Evolutionary conservation across 35 echinoderm and acorn worm genomes (phyloP).

Genomic region (Holothuria glaberrima): DNA sequence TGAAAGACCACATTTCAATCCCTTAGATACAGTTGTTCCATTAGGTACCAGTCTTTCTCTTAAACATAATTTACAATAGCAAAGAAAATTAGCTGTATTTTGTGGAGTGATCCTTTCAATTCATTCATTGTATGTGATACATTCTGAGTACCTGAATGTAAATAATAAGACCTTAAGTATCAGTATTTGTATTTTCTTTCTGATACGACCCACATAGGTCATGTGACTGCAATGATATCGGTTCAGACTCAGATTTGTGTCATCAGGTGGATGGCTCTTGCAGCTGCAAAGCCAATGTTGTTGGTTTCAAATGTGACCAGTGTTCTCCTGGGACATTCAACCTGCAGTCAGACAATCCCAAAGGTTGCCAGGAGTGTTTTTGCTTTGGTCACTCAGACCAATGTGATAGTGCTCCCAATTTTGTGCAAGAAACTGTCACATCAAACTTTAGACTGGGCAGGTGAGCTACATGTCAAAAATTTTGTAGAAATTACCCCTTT

Average conservation of each 20-base stretch:
- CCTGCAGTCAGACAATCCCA: slow-evolving; percentile 55
- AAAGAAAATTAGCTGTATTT: neutral
- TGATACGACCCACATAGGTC: slow-evolving; percentile 33
- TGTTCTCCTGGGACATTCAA: slow-evolving; percentile 78
- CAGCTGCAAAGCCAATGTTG: slow-evolving; percentile 76
- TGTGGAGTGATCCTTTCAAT: neutral
- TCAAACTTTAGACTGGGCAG: slow-evolving; percentile 74
- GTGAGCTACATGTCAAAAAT: slow-evolving; percentile 50
- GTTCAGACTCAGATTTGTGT: slow-evolving; percentile 62
- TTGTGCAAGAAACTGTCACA: slow-evolving; percentile 54
- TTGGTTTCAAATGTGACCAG: slow-evolving; percentile 85
- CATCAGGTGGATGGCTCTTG: slow-evolving; percentile 64
- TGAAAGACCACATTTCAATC: no score
- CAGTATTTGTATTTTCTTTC: neutral
- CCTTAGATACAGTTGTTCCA: no score
- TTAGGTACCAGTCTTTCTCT: no score
- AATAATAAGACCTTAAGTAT: neutral
- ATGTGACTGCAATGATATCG: slow-evolving; percentile 79
- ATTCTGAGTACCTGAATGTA: no score
- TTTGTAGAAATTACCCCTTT: no score
- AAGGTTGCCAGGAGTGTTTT: slow-evolving; percentile 91
- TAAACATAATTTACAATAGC: no score
- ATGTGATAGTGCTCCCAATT: slow-evolving; percentile 73
- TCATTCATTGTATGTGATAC: neutral
- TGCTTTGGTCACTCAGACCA: slow-evolving; percentile 74